These are phyloP conservation scores for Procambarus virginalis DNA, from an alignment of 1,140 invertebrate genomes.

Conservation along the genomic window DNA sequence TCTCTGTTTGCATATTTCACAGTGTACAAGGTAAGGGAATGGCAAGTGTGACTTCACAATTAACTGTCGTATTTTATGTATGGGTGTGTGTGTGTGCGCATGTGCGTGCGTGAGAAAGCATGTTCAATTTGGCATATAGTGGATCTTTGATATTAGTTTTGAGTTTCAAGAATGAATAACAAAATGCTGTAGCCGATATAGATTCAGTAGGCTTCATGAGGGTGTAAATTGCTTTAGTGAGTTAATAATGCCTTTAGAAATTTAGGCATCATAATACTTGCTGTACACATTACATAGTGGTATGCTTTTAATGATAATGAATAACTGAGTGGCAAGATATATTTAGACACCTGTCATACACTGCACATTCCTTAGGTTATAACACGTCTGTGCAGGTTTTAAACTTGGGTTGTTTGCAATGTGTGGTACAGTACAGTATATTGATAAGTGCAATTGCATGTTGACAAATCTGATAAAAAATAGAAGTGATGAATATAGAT, in stretches of 20 bases:
- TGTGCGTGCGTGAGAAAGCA: too few relatives aligned
- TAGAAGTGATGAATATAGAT: too few relatives aligned
- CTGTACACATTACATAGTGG: too few relatives aligned
- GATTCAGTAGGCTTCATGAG: not conserved
- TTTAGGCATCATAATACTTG: too few relatives aligned
- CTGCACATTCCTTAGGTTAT: too few relatives aligned
- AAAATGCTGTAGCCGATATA: not conserved
- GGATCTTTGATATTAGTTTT: not conserved
- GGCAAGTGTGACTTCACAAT: not conserved
- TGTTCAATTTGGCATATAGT: not conserved
- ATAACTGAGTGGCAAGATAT: too few relatives aligned
- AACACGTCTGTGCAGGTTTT: too few relatives aligned
- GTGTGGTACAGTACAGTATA: not conserved
- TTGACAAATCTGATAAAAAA: too few relatives aligned
- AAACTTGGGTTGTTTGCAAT: not conserved
- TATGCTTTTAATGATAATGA: too few relatives aligned
- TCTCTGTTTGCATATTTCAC: not conserved
- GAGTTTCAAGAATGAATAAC: not conserved
- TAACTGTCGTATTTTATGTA: not conserved
- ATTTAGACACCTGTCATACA: too few relatives aligned
- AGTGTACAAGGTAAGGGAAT: not conserved
- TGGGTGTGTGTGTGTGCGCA: not conserved
- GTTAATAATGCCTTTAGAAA: not conserved
- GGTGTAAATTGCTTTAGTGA: not conserved
- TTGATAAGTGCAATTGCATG: too few relatives aligned